A percentile compares a stretch with the other conserved stretches of the same genome.
Conservation (phyloP, 2,113 vertebrate genomes). For the Aptenodytes forsteri region DNA sequence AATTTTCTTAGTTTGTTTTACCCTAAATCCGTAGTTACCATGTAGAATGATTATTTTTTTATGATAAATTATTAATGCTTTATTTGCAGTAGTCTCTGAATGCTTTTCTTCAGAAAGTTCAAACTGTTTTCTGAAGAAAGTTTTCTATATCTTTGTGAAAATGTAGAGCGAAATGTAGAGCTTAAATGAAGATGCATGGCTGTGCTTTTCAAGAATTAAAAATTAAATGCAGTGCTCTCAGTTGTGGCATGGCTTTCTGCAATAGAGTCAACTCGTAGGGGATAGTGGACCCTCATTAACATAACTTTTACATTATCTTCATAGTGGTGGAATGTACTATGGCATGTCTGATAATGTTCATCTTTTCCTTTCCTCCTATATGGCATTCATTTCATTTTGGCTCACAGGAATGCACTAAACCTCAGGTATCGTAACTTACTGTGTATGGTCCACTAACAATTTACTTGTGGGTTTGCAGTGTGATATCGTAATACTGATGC, state of each 20-base stretch:
- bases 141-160: not conserved
- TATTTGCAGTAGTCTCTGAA: not conserved
- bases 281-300: constrained; percentile 39
- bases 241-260: constrained; percentile 52
- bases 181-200: constrained; percentile 9
- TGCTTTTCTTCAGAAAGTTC: not conserved
- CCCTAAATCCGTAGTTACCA: not conserved
- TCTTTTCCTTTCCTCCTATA: constrained; percentile 90
- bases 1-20: not conserved
- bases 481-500: constrained; percentile 13
- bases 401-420: constrained; percentile 96
- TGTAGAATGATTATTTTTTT: not conserved
- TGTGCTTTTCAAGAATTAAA: not conserved
- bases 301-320: constrained; percentile 68
- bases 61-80: not conserved
- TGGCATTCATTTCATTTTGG: constrained; percentile 90
- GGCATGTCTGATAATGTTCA: constrained; percentile 87
- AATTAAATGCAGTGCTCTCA: not conserved
- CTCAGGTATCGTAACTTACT: constrained; percentile 92
- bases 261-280: not conserved
- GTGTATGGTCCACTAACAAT: constrained; percentile 72
- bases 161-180: not conserved
- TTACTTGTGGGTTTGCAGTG: constrained; percentile 55
- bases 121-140: constrained; percentile 9
- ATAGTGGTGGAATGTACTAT: constrained; percentile 70